These are phyloP conservation scores for Ophthalmolycus amberensis DNA, from an alignment of 2,113 vertebrate genomes.

Conservation along the genomic window DNA sequence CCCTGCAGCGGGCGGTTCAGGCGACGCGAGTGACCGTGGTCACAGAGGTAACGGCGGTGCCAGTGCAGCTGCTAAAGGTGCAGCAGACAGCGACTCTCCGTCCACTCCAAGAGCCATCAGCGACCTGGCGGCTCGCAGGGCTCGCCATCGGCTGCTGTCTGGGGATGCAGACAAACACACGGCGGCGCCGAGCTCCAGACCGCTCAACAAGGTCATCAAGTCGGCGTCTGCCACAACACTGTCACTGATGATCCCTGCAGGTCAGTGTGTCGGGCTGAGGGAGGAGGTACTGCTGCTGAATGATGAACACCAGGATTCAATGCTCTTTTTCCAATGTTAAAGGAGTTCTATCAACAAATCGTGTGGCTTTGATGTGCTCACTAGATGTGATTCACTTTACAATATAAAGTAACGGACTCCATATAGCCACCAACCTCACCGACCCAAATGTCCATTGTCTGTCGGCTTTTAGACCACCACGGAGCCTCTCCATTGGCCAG, in stretches of 20 bases:
- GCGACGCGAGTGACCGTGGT: slow-evolving; percentile 82
- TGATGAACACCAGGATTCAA: neutral
- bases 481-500: slow-evolving; percentile 94
- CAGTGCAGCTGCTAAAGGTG: slow-evolving; percentile 38
- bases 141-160: slow-evolving; percentile 94
- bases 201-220: slow-evolving; percentile 98
- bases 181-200: slow-evolving; percentile 80
- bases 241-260: slow-evolving; percentile 96
- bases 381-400: neutral
- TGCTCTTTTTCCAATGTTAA: neutral
- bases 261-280: slow-evolving; percentile 72
- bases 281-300: neutral
- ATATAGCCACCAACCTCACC: neutral
- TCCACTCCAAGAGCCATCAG: slow-evolving; percentile 94
- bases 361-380: neutral
- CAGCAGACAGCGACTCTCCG: slow-evolving; percentile 82
- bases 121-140: slow-evolving; percentile 93
- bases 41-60: slow-evolving; percentile 59
- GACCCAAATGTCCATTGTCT: neutral
- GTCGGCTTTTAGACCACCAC: slow-evolving; percentile 88
- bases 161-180: slow-evolving; percentile 93
- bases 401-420: neutral
- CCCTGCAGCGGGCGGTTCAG: slow-evolving; percentile 85
- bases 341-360: neutral
- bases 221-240: slow-evolving; percentile 95